phyloP scores from a whole-genome alignment of 1,140 invertebrate species.

The Muscidifurax raptorellus region DNA sequence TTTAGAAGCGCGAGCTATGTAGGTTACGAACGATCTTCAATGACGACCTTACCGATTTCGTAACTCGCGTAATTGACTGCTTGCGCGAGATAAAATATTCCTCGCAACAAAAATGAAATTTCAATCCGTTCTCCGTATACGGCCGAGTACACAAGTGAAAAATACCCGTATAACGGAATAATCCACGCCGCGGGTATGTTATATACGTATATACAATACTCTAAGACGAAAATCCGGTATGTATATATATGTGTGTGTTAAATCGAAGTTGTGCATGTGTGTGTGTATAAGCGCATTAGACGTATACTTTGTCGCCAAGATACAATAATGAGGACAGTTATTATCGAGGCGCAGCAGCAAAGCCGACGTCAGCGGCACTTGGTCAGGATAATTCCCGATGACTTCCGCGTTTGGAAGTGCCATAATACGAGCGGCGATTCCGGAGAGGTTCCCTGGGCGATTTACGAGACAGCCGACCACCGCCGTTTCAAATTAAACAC shows the following conservation, averaged over 20 bases:
- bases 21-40: neutral
- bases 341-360: neutral
- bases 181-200: too few species aligned
- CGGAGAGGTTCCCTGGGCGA: neutral
- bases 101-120: neutral
- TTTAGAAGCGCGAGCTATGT: slow-evolving; percentile 11
- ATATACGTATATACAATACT: too few species aligned
- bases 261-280: neutral
- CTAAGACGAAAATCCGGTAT: too few species aligned
- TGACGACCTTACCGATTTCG: neutral
- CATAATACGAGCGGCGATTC: neutral
- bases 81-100: neutral
- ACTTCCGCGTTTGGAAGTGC: slow-evolving; percentile 1
- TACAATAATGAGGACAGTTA: neutral
- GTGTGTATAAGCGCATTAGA: too few species aligned
- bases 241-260: neutral
- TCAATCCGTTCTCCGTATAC: neutral
- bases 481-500: neutral
- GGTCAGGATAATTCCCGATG: too few species aligned
- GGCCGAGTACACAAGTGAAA: neutral
- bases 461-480: neutral
- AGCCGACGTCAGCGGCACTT: neutral
- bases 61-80: neutral
- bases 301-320: neutral
- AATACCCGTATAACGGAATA: neutral